These are phyloP conservation scores for Heliangelus exortis DNA, from an alignment of 2,797 vertebrate genomes.

Conservation along the genomic window DNA sequence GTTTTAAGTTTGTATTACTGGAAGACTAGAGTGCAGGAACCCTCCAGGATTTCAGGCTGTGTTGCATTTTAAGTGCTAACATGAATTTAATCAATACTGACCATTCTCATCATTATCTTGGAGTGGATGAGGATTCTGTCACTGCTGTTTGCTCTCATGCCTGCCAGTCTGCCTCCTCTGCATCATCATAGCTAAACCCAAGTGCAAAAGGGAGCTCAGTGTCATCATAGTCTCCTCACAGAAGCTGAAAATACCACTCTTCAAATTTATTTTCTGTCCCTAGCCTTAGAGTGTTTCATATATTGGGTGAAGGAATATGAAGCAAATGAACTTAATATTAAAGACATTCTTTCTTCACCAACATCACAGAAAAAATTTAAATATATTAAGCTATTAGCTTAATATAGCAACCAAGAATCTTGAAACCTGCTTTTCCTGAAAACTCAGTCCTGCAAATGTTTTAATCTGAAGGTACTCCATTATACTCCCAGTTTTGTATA, in stretches of 20 bases:
- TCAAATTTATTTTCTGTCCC: neutral
- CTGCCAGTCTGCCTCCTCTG: neutral
- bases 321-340: neutral
- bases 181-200: neutral
- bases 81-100: slow-evolving; percentile 19
- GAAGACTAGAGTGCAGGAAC: neutral
- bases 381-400: neutral
- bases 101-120: neutral
- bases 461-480: neutral
- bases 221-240: neutral
- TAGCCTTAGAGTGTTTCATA: neutral
- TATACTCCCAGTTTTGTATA: neutral
- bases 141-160: neutral
- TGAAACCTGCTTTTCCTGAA: slow-evolving; percentile 4
- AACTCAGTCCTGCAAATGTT: neutral
- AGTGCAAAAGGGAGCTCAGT: neutral
- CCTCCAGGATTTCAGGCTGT: neutral
- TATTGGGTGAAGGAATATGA: neutral
- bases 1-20: neutral
- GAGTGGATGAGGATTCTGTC: slow-evolving; percentile 1
- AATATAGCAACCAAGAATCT: neutral
- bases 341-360: neutral
- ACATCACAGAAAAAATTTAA: neutral
- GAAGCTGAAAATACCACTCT: neutral
- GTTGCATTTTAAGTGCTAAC: slow-evolving; percentile 4